Percentiles rank a stretch among this genome's conserved stretches.
phyloP scores from a whole-genome alignment of 2,888 invertebrate species.

The Galerucella nymphaeae region DNA sequence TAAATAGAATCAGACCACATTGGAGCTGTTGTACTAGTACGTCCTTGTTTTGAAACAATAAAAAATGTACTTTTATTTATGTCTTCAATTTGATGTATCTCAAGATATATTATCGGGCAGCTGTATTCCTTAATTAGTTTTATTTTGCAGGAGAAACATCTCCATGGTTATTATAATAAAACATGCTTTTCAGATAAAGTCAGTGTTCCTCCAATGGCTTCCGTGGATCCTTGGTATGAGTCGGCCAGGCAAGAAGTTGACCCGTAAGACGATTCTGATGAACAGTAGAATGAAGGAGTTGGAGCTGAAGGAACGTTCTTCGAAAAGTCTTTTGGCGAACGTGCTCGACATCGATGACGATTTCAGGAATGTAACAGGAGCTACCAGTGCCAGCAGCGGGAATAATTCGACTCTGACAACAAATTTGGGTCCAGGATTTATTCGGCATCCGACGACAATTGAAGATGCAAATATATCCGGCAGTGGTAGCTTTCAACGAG shows the following conservation, averaged over 20 bases:
- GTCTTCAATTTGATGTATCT: too few relatives aligned
- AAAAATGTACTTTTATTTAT: too few relatives aligned
- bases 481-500: slow-evolving; percentile 76
- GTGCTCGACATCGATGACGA: slow-evolving; percentile 97
- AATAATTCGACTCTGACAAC: slow-evolving; percentile 62
- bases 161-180: neutral
- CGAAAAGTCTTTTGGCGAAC: slow-evolving; percentile 93
- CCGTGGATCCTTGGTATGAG: slow-evolving; percentile 97
- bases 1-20: too few relatives aligned
- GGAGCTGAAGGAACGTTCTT: slow-evolving; percentile 93
- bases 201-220: slow-evolving; percentile 96
- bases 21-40: too few relatives aligned
- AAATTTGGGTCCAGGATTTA: slow-evolving; percentile 68
- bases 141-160: too few relatives aligned
- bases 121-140: too few relatives aligned
- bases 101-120: too few relatives aligned
- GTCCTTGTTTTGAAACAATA: too few relatives aligned
- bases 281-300: slow-evolving; percentile 92
- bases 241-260: slow-evolving; percentile 94
- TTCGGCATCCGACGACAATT: slow-evolving; percentile 80
- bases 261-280: slow-evolving; percentile 89
- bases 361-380: slow-evolving; percentile 81
- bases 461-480: slow-evolving; percentile 69
- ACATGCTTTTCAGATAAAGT: slow-evolving; percentile 80
- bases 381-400: slow-evolving; percentile 60